Percentiles rank a stretch among this genome's conserved stretches.
These are phyloP conservation scores for Fratercula arctica DNA, from an alignment of 2,797 vertebrate species.

Conservation along the genomic window DNA sequence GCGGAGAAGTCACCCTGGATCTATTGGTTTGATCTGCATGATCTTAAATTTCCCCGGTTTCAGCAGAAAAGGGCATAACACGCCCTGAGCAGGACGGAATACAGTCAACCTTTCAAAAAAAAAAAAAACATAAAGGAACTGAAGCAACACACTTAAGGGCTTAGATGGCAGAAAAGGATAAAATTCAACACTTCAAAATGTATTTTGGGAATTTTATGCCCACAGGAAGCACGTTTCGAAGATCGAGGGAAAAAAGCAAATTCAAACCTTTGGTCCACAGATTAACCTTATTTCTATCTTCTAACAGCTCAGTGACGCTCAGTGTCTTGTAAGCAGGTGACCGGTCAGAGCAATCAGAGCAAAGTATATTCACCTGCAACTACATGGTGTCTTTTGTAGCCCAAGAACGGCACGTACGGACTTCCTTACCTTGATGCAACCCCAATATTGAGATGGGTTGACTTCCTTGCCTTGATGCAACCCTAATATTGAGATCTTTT, in stretches of 20 bases:
- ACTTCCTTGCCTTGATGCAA: neutral
- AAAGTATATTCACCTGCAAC: fast-evolving
- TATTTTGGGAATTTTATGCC: neutral
- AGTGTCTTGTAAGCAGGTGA: neutral
- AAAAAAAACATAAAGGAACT: neutral
- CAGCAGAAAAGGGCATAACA: neutral
- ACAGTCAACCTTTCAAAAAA: neutral
- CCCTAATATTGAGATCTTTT: fast-evolving
- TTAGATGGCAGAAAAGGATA: neutral
- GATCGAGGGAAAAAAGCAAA: neutral
- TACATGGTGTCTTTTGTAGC: too few relatives aligned
- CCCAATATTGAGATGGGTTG: too few relatives aligned
- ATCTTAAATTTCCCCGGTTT: neutral
- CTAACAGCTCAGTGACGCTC: neutral
- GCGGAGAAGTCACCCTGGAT: neutral
- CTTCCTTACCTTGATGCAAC: neutral
- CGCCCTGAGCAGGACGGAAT: neutral
- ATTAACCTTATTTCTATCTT: neutral
- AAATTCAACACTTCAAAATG: neutral
- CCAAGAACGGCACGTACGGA: neutral
- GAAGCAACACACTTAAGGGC: neutral
- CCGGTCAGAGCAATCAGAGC: neutral
- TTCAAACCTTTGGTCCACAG: neutral
- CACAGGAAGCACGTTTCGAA: neutral
- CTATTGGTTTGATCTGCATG: neutral